A percentile compares a stretch with the other conserved stretches of the same genome.
These are phyloP conservation scores for Calliopsis andreniformis DNA, from an alignment of 1,140 invertebrate species.

Conservation along the genomic window DNA sequence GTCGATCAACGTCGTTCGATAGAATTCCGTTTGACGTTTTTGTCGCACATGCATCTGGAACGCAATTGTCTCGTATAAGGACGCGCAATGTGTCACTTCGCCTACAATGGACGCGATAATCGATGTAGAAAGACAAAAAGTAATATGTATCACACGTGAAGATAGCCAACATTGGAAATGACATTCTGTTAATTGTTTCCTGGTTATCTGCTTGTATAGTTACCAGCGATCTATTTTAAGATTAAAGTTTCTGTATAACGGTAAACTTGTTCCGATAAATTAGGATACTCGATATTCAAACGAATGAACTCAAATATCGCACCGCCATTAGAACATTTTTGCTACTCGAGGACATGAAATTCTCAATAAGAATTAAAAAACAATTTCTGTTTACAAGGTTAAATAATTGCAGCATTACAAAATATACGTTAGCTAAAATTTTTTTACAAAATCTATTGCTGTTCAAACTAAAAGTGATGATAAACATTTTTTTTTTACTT, in stretches of 20 bases:
- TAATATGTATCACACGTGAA: background rate
- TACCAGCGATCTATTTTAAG: background rate
- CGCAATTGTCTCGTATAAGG: conserved; percentile 23
- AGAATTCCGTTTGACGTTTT: conserved; percentile 10
- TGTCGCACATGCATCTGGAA: no score
- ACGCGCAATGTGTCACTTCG: background rate
- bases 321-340: no score
- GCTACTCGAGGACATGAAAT: no score
- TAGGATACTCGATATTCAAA: background rate
- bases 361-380: no score
- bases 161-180: conserved; percentile 7
- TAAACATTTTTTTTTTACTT: no score
- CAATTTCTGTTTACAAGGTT: no score
- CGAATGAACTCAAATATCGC: no score
- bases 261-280: background rate
- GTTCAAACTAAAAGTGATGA: no score
- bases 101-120: background rate
- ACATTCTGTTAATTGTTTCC: no score
- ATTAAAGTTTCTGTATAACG: conserved; percentile 3
- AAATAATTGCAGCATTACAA: no score
- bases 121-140: background rate
- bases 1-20: background rate
- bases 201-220: background rate
- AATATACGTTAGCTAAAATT: no score
- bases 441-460: no score